These are phyloP conservation scores for Alaudala cheleensis DNA, from an alignment of 2,113 vertebrate species.

Conservation along the genomic window DNA sequence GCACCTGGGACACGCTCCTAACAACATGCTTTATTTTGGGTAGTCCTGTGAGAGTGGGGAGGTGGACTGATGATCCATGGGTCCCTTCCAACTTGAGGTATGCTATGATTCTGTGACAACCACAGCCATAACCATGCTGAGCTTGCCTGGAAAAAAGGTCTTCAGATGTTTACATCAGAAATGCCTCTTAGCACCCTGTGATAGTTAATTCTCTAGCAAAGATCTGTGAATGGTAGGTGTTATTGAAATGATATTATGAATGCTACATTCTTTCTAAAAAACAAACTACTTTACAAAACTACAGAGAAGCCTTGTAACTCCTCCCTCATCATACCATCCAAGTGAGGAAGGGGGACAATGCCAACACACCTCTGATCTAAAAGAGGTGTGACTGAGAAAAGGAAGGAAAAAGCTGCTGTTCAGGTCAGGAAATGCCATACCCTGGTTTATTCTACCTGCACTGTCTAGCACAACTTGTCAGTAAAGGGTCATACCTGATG, in stretches of 20 bases:
- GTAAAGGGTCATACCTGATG: slow-evolving; percentile 57
- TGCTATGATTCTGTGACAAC: neutral
- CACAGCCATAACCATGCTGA: neutral
- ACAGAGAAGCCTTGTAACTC: neutral
- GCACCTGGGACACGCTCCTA: accelerated
- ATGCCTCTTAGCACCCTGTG: neutral
- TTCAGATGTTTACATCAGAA: neutral
- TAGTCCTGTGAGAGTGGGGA: neutral
- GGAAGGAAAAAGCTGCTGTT: neutral
- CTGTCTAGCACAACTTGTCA: neutral
- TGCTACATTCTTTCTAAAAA: neutral
- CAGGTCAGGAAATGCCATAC: neutral
- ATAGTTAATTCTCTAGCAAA: neutral
- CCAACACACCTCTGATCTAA: neutral
- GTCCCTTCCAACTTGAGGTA: neutral
- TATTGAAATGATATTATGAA: neutral
- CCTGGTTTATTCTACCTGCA: neutral
- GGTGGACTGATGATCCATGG: neutral
- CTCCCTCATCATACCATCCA: neutral
- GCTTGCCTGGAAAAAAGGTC: neutral
- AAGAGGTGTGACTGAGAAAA: accelerated
- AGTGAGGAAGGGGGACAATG: neutral
- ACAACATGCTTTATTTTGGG: neutral
- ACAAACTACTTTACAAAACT: neutral
- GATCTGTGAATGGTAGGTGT: neutral